Percentiles rank a stretch among this genome's conserved stretches.
Conservation (phyloP, 92 coral and sea anemone genomes). For the Bergia puertoricense region DNA sequence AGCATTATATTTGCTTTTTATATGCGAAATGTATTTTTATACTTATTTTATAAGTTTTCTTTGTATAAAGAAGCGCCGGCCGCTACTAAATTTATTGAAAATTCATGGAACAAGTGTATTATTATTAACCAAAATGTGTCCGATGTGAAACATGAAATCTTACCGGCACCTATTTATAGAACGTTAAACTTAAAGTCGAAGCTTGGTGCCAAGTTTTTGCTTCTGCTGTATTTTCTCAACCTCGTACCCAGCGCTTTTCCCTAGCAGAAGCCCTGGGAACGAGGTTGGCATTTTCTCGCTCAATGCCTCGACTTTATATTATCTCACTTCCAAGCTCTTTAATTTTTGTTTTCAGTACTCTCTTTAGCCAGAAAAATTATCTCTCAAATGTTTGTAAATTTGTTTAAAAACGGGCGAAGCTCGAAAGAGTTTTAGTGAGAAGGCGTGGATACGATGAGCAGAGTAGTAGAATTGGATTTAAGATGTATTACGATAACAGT, state of each 20-base stretch:
- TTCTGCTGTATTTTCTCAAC: neutral
- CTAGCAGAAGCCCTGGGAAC: neutral
- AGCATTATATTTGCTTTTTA: neutral
- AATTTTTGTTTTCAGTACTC: neutral
- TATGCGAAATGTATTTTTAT: neutral
- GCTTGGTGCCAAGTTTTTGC: neutral
- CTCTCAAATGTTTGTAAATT: neutral
- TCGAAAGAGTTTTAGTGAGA: neutral
- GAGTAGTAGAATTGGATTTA: neutral
- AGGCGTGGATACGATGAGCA: neutral
- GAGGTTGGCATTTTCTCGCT: neutral
- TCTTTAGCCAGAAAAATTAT: neutral
- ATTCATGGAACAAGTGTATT: neutral
- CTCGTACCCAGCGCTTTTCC: neutral
- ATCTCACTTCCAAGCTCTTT: neutral
- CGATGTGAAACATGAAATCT: neutral
- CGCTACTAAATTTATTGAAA: slow-evolving; percentile 4
- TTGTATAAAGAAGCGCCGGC: neutral
- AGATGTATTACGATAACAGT: neutral
- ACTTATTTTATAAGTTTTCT: neutral
- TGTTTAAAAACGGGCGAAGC: neutral
- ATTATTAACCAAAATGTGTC: neutral
- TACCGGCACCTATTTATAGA: neutral
- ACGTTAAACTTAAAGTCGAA: neutral
- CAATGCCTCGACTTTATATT: neutral